These are phyloP conservation scores for Prionailurus viverrinus DNA, from an alignment of 2,113 vertebrate species.

Conservation along the genomic window DNA sequence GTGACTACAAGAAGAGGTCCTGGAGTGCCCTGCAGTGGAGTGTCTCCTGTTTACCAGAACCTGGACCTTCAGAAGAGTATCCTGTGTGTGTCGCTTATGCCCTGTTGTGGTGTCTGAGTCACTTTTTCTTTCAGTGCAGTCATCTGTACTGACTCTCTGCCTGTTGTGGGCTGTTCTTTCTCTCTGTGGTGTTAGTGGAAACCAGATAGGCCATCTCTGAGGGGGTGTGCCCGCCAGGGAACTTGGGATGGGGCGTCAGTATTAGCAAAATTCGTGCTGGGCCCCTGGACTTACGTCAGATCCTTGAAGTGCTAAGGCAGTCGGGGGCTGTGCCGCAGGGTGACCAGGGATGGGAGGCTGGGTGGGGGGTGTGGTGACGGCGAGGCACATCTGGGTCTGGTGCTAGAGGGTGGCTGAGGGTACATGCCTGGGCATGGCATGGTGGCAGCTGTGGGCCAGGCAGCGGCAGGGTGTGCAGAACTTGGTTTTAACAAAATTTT, in stretches of 20 bases:
- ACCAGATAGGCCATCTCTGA: not conserved
- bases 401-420: not conserved
- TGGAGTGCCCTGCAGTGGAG: not conserved
- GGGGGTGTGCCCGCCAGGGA: not conserved
- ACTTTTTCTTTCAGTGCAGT: not conserved
- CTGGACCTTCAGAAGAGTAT: not conserved
- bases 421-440: not conserved
- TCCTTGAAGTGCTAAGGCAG: not conserved
- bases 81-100: not conserved
- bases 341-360: not conserved
- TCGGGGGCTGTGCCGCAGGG: not conserved
- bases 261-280: not conserved
- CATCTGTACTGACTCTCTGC: not conserved
- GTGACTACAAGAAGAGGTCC: not conserved
- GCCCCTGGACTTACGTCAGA: not conserved
- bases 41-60: not conserved
- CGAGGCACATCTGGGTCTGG: not conserved
- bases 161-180: not conserved
- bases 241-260: not conserved
- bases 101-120: not conserved
- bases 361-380: not conserved
- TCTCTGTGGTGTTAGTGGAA: not conserved
- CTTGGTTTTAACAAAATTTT: not conserved
- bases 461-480: no score
- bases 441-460: not conserved